Evolutionary conservation across 2,888 invertebrate genomes (phyloP), one percentile per base, ranked within the genome.

Genomic region (Lepidonotus clava): DNA sequence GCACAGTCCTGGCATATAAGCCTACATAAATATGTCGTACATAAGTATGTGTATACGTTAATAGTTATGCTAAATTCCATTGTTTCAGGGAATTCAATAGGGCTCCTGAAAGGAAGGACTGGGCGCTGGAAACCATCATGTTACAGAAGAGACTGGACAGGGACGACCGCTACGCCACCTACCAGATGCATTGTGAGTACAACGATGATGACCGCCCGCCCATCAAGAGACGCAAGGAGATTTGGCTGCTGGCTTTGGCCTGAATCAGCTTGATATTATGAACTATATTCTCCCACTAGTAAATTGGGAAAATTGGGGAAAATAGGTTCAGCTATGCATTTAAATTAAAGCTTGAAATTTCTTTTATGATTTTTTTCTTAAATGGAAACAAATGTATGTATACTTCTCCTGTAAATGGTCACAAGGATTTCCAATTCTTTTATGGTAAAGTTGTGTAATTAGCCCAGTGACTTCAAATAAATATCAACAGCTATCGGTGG

Each of bases 151-250:
- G 61, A 61, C 61, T 61, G 24, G 28, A 24, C 28, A 24, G 28
- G 2, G 11, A 18, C 1, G 61, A 61, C n/a, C 24, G n/a, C 1
- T 61, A 61, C 24, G 61, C 61, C 61, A 61, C 28, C 1, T 61
- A 61, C 28, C 61, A 61, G 28, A 61, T 61, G 61, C 61, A 61
- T 32, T 61, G 61, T 61, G 61, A 61, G 28, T 61, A 61, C 28
- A 61, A 61, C 61, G 28, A 61, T 24, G 61, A 11, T 28, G 28
- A 24, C 11, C 24, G 11, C 11, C 11, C 24, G 28, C 61, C 61
- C 2, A 2, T 28, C 24, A 61, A 61, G 24, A 1, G 61, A 61
- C 61, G 61, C 61, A 28, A 61, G 11, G 61, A 61, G 28, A 61
- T 61, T 28, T 61, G 61, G 61, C 61, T 61, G 4, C 2, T 61